These are phyloP conservation scores for Percopsis omiscomaycus DNA, from an alignment of 2,797 vertebrate species.

Conservation along the genomic window DNA sequence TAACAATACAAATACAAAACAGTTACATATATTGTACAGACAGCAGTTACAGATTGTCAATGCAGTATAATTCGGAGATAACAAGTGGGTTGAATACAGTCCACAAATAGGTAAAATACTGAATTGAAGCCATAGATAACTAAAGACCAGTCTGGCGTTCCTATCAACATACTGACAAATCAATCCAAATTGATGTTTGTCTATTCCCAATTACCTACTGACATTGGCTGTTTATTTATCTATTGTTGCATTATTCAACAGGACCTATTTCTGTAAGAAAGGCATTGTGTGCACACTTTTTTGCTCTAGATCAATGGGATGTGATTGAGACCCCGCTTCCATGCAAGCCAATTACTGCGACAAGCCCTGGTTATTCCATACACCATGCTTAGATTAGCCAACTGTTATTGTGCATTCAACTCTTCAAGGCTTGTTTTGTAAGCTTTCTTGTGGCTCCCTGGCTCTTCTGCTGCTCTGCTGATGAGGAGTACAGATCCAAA, in stretches of 20 bases:
- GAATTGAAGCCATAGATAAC: too few relatives aligned
- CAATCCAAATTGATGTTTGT: constrained; percentile 4
- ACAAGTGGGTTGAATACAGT: too few relatives aligned
- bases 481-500: constrained; percentile 36
- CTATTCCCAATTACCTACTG: constrained; percentile 11
- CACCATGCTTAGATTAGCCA: constrained; percentile 8
- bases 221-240: constrained; percentile 21
- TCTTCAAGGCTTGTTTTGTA: constrained; percentile 17
- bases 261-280: constrained; percentile 38
- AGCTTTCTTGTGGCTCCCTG: constrained; percentile 13
- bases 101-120: too few relatives aligned
- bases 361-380: constrained; percentile 32
- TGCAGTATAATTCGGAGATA: too few relatives aligned
- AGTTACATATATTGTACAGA: too few relatives aligned
- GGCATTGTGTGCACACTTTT: constrained; percentile 7
- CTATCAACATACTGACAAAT: constrained; percentile 1
- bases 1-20: neutral
- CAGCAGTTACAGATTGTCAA: too few relatives aligned
- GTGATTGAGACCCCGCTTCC: constrained; percentile 49
- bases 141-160: too few relatives aligned
- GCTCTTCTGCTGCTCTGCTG: constrained; percentile 29
- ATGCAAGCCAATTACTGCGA: constrained; percentile 44
- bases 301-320: constrained; percentile 29
- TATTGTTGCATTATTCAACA: constrained; percentile 26
- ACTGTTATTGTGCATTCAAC: constrained; percentile 32